Base-by-base conservation (phyloP, 1,140 invertebrate species). In the Neuroterus valhalla region DNA sequence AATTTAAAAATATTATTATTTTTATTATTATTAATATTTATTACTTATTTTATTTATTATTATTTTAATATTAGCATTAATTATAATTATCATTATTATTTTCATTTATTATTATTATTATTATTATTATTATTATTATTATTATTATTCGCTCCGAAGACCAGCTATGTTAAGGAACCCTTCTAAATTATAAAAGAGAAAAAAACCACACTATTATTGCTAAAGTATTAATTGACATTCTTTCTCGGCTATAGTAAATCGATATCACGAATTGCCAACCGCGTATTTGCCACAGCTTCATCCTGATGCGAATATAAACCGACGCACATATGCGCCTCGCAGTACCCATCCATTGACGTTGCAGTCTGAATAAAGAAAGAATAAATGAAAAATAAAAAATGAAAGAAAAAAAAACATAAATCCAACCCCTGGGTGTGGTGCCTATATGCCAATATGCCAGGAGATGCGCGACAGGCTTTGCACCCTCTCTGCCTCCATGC, bases 401-500 rank as follows among this genome's bases (percentile, higher is more conserved):
- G 69, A 66, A 73, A 74, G 70, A 79, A 77, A 80, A 75, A 78
- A 62, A 80, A 80, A 76, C 73, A 74, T 80, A 72, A 75, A 76
- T 80, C 71, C 71, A 70, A 77, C 72, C 68, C 71, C 70, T 62
- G 75, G 73, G 71, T 66, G 68, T 48, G 66, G 70, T 50, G 67
- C 68, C 45, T 66, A 50, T 43, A 50, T 72, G 68, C 23, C 67
- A 31, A 50, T 43, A 50, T 72, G 68, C 23, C 67, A 31, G 70
- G 52, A 72, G 68, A 72, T 52, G 77, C 68, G 31, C 31, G 50
- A 31, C 26, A 1, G 26, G 55, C 55, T 62, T 62, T 62, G 48
- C 48, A 76, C 83, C 84, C 70, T 74, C 81, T 85, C 78, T 72
- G 72, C 71, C 77, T 23, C 83, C 78, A 87, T 89, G 85, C 76